Evolutionary conservation across 2,113 vertebrate species (phyloP), one percentile per base, ranked within the genome.

Genomic region (Pluvialis apricaria): DNA sequence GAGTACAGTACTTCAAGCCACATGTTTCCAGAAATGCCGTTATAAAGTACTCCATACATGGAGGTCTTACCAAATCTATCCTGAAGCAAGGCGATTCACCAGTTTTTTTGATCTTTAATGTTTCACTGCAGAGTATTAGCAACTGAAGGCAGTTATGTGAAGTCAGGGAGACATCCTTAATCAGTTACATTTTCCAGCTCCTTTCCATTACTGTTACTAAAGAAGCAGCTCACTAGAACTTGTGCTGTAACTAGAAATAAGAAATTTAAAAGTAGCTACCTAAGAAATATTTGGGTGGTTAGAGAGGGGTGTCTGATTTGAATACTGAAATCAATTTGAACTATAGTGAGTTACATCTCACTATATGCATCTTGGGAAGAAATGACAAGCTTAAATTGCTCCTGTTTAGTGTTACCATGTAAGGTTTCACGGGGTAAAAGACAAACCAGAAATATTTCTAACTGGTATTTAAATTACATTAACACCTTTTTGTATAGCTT

Each of bases 401-500:
- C 52, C 36, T 89, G 34, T 95, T 92, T 75, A 85, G 54, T 85
- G 65, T 94, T 86, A 96, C 26, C 68, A 32, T 80, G 26, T 87
- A 91, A 92, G 81, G 57, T 81, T 89, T 91, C 77, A 79, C 49
- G 65, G 55, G 71, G 51, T 58, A 92, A 83, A 92, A 95, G 80
- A 85, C 82, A 89, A 95, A 94, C 61, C 68, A 80, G 77, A 97
- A 97, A 69, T 91, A 68, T 86, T 86, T 90, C 81, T 95, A 95
- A 88, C 72, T 96, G 90, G 31, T 96, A 96, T 96, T 98, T 94
- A 97, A 97, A 97, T 98, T 96, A 94, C 88, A 95, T 96, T 97
- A 97, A 76, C 94, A 96, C 96, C 72, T 96, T 91, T 91, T 93
- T 80, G 83, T 96, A 76, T 68, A 91, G 93, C 90, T 85, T 52